Evolutionary conservation across 35 echinoderm and acorn worm species (phyloP), one percentile per base, ranked within the genome.

Genomic region (Stichopus chloronotus): DNA sequence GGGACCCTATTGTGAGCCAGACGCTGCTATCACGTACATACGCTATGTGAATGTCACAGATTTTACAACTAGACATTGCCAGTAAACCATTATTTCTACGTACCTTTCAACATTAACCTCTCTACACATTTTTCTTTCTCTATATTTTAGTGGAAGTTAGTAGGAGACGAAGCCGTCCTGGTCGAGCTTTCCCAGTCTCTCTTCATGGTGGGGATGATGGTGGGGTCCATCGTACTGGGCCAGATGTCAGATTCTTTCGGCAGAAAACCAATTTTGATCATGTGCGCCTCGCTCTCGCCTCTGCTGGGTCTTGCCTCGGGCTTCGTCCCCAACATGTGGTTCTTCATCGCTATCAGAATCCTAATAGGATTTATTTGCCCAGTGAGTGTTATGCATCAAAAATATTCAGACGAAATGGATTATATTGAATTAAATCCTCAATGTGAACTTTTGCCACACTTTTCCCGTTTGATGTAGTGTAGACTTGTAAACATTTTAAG

Each of bases 171-270:
- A 23, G 87, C 79, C 11, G 77, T 53, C 13, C 65, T 86, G 4
- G 97, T 99, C 4, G 95, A 96, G 13, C 60, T 99, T 8, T 93
- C 95, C 11, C 95, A 94, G 72, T 92, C 91, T 5, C 63, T 99
- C n/a, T 99, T 96, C 92, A 99, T 99, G 97, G 53, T 79, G 3
- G 97, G 93, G n/a, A 93, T 99, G 21, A 99, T 99, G 97, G 55
- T 96, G 7, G 97, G 97, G 22, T 96, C 97, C 21, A 30, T 99
- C 5, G 24, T 96, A 17, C 92, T 92, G 53, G 97, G 97, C 6
- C 97, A 96, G 59, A 89, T 99, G 10, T 99, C 97, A n/a, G 97
- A 99, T 84, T 69, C 79, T 21, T 99, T 88, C 90, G 97, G 97
- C 30, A 83, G 97, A 58, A 91, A 85, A 53, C 87, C 91, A 12